A percentile compares a stretch with the other conserved stretches of the same genome.
Evolutionary conservation across 2,113 vertebrate genomes (phyloP).

Genomic region (Oryzias javanicus): DNA sequence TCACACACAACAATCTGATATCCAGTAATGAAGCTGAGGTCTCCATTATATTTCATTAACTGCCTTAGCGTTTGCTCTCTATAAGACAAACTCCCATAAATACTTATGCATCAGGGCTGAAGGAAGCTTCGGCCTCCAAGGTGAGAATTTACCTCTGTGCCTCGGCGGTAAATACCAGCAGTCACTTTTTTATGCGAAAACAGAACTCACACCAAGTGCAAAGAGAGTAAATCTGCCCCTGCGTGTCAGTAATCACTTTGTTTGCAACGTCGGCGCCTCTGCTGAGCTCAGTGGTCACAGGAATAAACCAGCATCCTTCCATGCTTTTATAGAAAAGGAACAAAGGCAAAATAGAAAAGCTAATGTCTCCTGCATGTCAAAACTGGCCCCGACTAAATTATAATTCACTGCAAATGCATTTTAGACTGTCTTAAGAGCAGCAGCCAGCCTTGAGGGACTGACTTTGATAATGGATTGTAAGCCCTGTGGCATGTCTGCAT

Average conservation of each 20-base stretch:
- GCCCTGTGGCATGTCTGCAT: conserved; percentile 36
- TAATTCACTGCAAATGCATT: conserved; percentile 57
- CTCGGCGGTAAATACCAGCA: too few species aligned
- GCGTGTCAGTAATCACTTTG: background rate
- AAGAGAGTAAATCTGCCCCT: too few species aligned
- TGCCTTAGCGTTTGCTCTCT: too few species aligned
- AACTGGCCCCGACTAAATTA: conserved; percentile 28
- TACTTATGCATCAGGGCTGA: too few species aligned
- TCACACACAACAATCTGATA: too few species aligned
- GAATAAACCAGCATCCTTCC: conserved; percentile 25
- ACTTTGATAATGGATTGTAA: conserved; percentile 61
- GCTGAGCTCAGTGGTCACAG: conserved; percentile 10
- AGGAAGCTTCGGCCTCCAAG: too few species aligned
- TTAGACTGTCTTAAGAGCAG: conserved; percentile 49
- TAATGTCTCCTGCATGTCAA: conserved; percentile 27
- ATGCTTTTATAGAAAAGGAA: conserved; percentile 15
- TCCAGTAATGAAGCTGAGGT: too few species aligned
- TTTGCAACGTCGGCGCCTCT: background rate
- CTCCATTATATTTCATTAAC: too few species aligned
- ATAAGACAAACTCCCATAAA: too few species aligned
- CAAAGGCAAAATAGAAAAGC: conserved; percentile 6
- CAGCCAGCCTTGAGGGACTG: conserved; percentile 48
- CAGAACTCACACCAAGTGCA: too few species aligned
- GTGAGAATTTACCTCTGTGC: too few species aligned
- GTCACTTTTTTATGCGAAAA: too few species aligned